phyloP scores from a whole-genome alignment of 2,888 invertebrate species.

The Acrobasis suavella region DNA sequence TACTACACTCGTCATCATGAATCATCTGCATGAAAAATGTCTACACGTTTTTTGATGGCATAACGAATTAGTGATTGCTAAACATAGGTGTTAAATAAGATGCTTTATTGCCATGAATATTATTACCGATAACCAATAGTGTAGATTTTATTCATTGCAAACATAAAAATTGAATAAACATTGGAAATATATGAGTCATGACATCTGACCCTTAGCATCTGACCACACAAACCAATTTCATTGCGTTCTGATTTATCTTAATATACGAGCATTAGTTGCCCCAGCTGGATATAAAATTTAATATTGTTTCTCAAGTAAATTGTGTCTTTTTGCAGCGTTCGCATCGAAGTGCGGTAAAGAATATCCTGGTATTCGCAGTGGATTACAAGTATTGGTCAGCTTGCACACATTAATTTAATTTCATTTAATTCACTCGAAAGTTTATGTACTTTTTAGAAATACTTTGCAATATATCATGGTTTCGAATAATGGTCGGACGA shows the following conservation, averaged over 20 bases:
- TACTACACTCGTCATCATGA: constrained; percentile 11
- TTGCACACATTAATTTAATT: constrained; percentile 1
- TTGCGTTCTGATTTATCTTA: background rate
- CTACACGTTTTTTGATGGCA: constrained; percentile 4
- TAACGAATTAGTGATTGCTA: background rate
- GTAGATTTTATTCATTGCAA: too few species aligned
- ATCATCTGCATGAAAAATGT: background rate
- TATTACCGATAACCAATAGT: too few species aligned
- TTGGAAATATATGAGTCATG: background rate
- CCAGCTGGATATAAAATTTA: background rate
- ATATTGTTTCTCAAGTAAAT: background rate
- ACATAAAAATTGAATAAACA: too few species aligned
- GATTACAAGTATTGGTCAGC: background rate
- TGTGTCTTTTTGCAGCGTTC: background rate
- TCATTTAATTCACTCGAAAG: background rate
- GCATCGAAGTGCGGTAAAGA: background rate
- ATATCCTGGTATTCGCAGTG: background rate
- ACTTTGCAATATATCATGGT: too few species aligned
- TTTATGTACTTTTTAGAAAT: too few species aligned
- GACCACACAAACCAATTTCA: background rate
- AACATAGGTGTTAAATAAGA: background rate
- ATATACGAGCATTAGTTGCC: background rate
- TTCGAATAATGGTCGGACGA: too few species aligned
- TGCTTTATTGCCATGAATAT: too few species aligned
- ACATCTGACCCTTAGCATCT: too few species aligned